These are phyloP conservation scores for Neoarius graeffei DNA, from an alignment of 2,113 vertebrate species.

Conservation along the genomic window DNA sequence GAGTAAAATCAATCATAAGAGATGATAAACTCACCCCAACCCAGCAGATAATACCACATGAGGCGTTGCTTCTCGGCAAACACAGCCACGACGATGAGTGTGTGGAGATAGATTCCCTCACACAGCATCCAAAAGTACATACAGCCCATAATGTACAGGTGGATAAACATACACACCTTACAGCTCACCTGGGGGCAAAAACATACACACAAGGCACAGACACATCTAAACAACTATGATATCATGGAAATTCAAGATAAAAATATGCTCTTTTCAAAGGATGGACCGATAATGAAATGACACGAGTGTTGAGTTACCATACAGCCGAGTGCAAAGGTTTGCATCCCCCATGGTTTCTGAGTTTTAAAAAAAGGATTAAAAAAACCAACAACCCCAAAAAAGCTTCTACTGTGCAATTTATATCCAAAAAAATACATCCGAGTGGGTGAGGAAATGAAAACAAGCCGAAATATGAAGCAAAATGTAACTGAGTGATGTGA, in stretches of 20 bases:
- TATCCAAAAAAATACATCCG: background rate
- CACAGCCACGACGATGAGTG: conserved; percentile 95
- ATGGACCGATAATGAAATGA: background rate
- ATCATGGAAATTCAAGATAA: background rate
- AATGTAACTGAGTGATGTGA: background rate
- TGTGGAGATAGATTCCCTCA: conserved; percentile 97
- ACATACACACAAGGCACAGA: background rate
- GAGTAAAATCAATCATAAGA: background rate
- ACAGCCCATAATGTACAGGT: conserved; percentile 89
- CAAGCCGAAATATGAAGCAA: background rate
- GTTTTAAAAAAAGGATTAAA: too few species aligned
- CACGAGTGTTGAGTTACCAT: background rate
- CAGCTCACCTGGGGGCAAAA: conserved; percentile 77
- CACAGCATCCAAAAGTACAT: conserved; percentile 99
- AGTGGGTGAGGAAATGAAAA: background rate
- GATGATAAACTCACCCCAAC: conserved; percentile 78
- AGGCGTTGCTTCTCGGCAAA: conserved; percentile 95
- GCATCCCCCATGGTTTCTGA: background rate
- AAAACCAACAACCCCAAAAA: background rate
- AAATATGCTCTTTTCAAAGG: background rate
- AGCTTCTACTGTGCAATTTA: background rate
- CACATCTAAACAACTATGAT: background rate
- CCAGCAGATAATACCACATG: conserved; percentile 95
- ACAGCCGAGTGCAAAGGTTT: background rate
- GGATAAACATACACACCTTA: conserved; percentile 87